Percentiles rank a stretch among this genome's conserved stretches.
Evolutionary conservation across 2,113 vertebrate species (phyloP).

Genomic region (Ceyx melanurus): DNA sequence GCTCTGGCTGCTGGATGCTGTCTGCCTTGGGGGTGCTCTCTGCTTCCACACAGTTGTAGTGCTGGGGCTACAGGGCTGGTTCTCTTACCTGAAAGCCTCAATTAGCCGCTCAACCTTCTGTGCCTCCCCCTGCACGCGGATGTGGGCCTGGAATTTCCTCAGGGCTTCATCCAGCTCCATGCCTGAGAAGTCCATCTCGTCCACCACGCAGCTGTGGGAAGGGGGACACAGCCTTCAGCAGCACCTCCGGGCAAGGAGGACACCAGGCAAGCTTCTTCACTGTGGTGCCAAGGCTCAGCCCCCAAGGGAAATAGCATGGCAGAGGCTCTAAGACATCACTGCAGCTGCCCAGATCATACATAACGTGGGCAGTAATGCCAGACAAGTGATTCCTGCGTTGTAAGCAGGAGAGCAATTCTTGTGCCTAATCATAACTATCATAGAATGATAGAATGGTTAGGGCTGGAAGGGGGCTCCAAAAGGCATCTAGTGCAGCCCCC

Average conservation of each 20-base stretch:
- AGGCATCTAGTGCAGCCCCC: too few relatives aligned
- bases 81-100: conserved; percentile 94
- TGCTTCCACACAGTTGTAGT: neutral
- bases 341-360: neutral
- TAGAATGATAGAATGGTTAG: too few relatives aligned
- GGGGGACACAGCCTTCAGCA: neutral
- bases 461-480: too few relatives aligned
- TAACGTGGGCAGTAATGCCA: neutral
- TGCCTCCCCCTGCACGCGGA: conserved; percentile 95
- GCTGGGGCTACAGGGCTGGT: neutral
- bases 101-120: conserved; percentile 99
- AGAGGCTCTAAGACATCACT: neutral
- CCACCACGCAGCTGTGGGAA: conserved; percentile 89
- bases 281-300: accelerated
- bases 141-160: conserved; percentile 97
- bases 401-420: neutral
- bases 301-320: neutral
- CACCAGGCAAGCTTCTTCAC: neutral
- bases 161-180: conserved; percentile 98
- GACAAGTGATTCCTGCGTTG: neutral
- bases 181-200: conserved; percentile 98
- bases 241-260: accelerated
- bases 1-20: neutral
- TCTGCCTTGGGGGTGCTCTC: neutral
- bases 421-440: neutral